Evolutionary conservation across 1,140 invertebrate species (phyloP), one percentile per base, ranked within the genome.

Genomic region (Bombus confusus): DNA sequence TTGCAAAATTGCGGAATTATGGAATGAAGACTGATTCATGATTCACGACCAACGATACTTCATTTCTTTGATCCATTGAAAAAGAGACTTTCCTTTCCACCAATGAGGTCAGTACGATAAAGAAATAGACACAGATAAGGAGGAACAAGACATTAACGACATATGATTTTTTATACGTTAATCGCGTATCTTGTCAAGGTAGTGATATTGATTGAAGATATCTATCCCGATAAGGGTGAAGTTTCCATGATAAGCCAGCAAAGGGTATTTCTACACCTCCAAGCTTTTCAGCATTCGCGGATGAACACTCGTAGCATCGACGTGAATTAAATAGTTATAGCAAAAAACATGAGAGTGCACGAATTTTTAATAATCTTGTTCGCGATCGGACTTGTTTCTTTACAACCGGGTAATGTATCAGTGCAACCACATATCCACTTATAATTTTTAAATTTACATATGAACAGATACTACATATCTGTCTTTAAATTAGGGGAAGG

Each of bases 131-230:
- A 69, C 22, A 75, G 83, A 78, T 64, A 62, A 82, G 64, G 25
- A 1, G n/a, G 57, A 59, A 57, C 28, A 28, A 31, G 41, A 34
- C 41, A 52, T 69, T 43, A 43, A 9, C 64, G 73, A 71, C 86
- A 86, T 57, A 37, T 4, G 28, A 80, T 64, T 81, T 89, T 90
- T 78, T 34, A 37, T 72, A 22, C 18, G 15, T 69, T 89, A 83
- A 91, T 91, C 83, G 57, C 37, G 13, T 71, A 62, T 83, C 73
- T 52, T 52, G 41, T 34, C 71, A 59, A 90, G 78, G 75, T 52
- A 71, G 77, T 80, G 85, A 62, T 87, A 89, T 91, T 89, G 85
- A 85, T 84, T 80, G 59, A 73, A 68, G 52, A 13, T 79, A 34
- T 47, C 25, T 79, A 47, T 83, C 34, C 52, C 47, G 86, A 90